Base-by-base conservation (phyloP, 2,888 invertebrate genomes). In the Nysson spinosus region DNA sequence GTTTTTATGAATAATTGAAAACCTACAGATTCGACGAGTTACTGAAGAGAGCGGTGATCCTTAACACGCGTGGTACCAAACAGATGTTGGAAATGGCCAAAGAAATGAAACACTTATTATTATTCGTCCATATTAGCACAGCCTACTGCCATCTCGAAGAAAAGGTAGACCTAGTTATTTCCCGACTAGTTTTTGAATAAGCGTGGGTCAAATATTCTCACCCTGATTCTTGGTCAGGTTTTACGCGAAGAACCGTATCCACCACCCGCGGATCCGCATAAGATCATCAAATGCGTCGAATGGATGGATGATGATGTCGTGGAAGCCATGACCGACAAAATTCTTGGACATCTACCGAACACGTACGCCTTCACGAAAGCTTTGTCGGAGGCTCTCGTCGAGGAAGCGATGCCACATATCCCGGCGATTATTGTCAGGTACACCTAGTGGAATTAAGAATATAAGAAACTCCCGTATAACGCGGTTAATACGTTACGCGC, bases 301-400 rank as follows among this genome's bases (percentile, higher is more conserved):
- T 93, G 94, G 93, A 91, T 95, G 89, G 91, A 91, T 5, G 93
- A 94, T 5, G 93, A 93, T 0, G 90, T 93, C 0, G 90, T 93
- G 5, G 88, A 90, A 57, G 84, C 89, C 2, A 92, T 93, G 83
- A 91, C 92, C 32, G 89, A 90, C 37, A 92, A 92, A 90, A 89
- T 95, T 60, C 87, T 93, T 80, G 93, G 94, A 32, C 91, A 92
- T 69, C 90, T 95, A 54, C 97, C 97, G 0, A 97, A 97, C 85
- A 96, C 96, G 0, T 98, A 98, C 84, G 96, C 97, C 0, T 97
- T 94, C 84, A 97, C 98, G 0, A 98, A 98, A 88, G 95, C 96
- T 0, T 87, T 98, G 9, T 95, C 96, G 0, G 98, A 98, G 87
- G 91, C 93, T 9, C 83, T 97, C 57, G 93, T 96, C 0, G 92